phyloP scores from a whole-genome alignment of 2,797 vertebrate genomes.

The Mormyrops attenuatus region DNA sequence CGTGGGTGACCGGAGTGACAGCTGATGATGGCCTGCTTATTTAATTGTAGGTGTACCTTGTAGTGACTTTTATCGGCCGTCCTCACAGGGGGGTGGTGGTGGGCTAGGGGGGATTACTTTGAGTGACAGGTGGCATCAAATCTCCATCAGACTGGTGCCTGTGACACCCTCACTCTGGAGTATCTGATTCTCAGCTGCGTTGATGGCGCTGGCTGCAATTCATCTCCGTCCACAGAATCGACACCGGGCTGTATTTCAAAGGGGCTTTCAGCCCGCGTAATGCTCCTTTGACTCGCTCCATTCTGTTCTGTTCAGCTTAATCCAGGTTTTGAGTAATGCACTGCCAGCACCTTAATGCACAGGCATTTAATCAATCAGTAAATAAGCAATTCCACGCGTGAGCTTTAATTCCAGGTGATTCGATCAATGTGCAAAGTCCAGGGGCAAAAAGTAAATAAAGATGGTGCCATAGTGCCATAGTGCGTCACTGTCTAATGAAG shows the following conservation, averaged over 20 bases:
- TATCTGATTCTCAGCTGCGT: conserved; percentile 8
- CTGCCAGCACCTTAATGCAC: conserved; percentile 11
- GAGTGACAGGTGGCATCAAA: conserved; percentile 59
- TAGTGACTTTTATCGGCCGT: not conserved
- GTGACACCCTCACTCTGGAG: not conserved
- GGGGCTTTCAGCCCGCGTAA: not conserved
- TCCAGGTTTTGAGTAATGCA: conserved; percentile 23
- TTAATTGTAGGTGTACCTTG: conserved; percentile 26
- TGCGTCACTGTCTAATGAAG: not conserved
- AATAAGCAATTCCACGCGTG: conserved; percentile 17
- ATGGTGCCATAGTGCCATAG: not conserved
- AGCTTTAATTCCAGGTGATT: conserved; percentile 12
- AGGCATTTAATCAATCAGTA: conserved; percentile 23
- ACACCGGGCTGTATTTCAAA: conserved; percentile 4
- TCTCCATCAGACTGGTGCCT: conserved; percentile 43
- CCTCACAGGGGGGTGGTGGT: not conserved
- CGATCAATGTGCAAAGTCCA: conserved; percentile 9
- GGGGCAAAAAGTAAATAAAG: not conserved
- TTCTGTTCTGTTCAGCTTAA: conserved; percentile 10
- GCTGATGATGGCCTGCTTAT: conserved; percentile 32
- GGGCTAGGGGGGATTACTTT: conserved; percentile 29
- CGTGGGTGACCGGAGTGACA: not conserved
- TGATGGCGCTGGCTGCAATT: not conserved
- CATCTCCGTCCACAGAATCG: not conserved
- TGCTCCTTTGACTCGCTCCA: not conserved